Conservation (phyloP, 2,113 vertebrate species). For the Semicossyphus pulcher region DNA sequence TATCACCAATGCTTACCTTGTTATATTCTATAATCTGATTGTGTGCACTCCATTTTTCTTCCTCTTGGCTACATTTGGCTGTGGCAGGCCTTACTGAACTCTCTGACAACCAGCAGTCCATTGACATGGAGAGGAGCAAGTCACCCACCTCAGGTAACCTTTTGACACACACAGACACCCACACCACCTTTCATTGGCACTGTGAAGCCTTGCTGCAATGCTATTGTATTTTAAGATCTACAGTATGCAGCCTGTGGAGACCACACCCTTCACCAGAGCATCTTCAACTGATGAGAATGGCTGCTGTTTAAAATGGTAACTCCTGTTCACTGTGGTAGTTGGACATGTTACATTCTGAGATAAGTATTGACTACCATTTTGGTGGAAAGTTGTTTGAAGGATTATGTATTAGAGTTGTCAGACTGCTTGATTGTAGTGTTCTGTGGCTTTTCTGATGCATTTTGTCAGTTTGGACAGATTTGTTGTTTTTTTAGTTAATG, state of each 20-base stretch:
- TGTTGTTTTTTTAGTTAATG: background rate
- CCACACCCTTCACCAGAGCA: slow-evolving; percentile 21
- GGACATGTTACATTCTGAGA: background rate
- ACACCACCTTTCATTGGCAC: slow-evolving; percentile 13
- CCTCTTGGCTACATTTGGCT: slow-evolving; percentile 50
- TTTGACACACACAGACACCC: slow-evolving; percentile 33
- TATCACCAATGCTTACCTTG: slow-evolving; percentile 24
- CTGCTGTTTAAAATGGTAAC: slow-evolving; percentile 2
- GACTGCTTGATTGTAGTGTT: background rate
- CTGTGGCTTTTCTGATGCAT: background rate
- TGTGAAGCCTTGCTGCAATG: slow-evolving; percentile 23
- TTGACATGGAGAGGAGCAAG: slow-evolving; percentile 96
- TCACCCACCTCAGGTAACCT: slow-evolving; percentile 96
- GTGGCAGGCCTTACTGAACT: slow-evolving; percentile 94
- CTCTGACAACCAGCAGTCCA: slow-evolving; percentile 93
- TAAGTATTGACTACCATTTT: background rate
- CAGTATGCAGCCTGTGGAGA: slow-evolving; percentile 29
- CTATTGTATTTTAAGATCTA: slow-evolving; percentile 1
- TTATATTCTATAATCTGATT: background rate
- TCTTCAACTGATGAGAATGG: slow-evolving; percentile 24
- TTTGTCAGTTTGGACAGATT: too few species aligned
- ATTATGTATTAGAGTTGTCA: background rate
- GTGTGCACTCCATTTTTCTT: slow-evolving; percentile 29
- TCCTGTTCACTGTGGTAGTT: background rate
- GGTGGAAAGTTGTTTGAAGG: background rate